These are phyloP conservation scores for Euphonia xanthogaster DNA, from an alignment of 2,797 vertebrate genomes.

Conservation along the genomic window DNA sequence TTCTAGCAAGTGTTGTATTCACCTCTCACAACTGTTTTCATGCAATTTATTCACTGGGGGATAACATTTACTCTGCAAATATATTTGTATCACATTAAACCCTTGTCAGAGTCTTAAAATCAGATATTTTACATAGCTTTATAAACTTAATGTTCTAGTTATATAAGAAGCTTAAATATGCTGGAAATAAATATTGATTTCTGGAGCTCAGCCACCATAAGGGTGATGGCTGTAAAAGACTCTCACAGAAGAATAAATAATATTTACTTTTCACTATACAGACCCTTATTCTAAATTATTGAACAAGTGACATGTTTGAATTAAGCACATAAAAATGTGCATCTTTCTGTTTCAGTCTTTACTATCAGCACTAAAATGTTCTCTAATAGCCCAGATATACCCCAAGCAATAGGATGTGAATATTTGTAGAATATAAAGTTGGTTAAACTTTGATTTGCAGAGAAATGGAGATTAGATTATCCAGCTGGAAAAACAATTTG, in stretches of 20 bases:
- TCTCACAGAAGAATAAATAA: constrained; percentile 24
- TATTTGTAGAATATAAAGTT: not conserved
- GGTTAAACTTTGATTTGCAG: constrained; percentile 1
- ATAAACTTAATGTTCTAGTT: constrained; percentile 35
- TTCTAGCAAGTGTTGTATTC: not conserved
- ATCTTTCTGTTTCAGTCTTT: constrained; percentile 18
- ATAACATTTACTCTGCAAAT: not conserved
- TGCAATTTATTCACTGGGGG: not conserved
- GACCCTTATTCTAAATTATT: constrained; percentile 21
- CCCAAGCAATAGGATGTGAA: not conserved
- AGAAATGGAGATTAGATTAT: not conserved
- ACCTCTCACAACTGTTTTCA: not conserved
- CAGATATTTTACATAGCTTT: constrained; percentile 22
- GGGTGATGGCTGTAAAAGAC: constrained; percentile 10
- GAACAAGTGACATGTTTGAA: constrained; percentile 29
- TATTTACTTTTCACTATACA: constrained; percentile 37
- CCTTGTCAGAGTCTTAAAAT: not conserved
- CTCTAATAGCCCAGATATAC: constrained; percentile 3
- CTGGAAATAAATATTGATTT: constrained; percentile 61
- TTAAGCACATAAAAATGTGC: constrained; percentile 34
- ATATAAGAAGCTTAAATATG: constrained; percentile 47
- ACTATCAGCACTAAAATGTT: constrained; percentile 20
- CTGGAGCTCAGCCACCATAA: constrained; percentile 14
- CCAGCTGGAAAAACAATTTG: not conserved
- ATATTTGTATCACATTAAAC: constrained; percentile 16